A percentile compares a stretch with the other conserved stretches of the same genome.
These are phyloP conservation scores for Ennomos erosarius DNA, from an alignment of 2,888 invertebrate genomes.

Conservation along the genomic window DNA sequence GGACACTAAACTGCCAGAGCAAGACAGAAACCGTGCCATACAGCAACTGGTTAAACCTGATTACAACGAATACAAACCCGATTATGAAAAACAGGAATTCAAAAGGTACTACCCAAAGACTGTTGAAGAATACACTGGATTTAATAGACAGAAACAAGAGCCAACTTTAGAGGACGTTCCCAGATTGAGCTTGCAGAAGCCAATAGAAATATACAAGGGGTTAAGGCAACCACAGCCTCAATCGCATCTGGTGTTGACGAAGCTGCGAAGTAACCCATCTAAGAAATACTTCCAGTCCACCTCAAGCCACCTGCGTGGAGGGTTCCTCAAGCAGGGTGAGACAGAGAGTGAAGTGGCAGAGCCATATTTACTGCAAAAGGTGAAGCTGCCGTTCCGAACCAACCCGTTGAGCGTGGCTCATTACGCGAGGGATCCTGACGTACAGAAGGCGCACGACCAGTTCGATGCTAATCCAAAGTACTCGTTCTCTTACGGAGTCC, in stretches of 20 bases:
- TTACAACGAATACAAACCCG: slow-evolving; percentile 7
- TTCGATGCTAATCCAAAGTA: slow-evolving; percentile 62
- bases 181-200: not conserved
- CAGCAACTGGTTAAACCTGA: slow-evolving; percentile 43
- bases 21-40: slow-evolving; percentile 59
- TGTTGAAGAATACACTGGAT: slow-evolving; percentile 53
- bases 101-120: slow-evolving; percentile 49
- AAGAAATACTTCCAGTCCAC: slow-evolving; percentile 23
- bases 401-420: slow-evolving; percentile 54
- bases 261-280: slow-evolving; percentile 19
- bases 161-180: not conserved
- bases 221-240: slow-evolving; percentile 20
- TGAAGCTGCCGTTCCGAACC: slow-evolving; percentile 46
- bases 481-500: slow-evolving; percentile 66
- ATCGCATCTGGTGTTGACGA: slow-evolving; percentile 20
- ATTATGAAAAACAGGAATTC: slow-evolving; percentile 17
- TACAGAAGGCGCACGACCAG: slow-evolving; percentile 35
- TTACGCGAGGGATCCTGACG: slow-evolving; percentile 46
- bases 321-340: slow-evolving; percentile 14
- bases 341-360: slow-evolving; percentile 28
- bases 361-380: slow-evolving; percentile 48
- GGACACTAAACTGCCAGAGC: slow-evolving; percentile 71
- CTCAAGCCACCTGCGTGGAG: slow-evolving; percentile 1
- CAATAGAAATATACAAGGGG: slow-evolving; percentile 5
- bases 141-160: slow-evolving; percentile 29